phyloP scores from a whole-genome alignment of 2,888 invertebrate genomes.

The Sycophila texana region DNA sequence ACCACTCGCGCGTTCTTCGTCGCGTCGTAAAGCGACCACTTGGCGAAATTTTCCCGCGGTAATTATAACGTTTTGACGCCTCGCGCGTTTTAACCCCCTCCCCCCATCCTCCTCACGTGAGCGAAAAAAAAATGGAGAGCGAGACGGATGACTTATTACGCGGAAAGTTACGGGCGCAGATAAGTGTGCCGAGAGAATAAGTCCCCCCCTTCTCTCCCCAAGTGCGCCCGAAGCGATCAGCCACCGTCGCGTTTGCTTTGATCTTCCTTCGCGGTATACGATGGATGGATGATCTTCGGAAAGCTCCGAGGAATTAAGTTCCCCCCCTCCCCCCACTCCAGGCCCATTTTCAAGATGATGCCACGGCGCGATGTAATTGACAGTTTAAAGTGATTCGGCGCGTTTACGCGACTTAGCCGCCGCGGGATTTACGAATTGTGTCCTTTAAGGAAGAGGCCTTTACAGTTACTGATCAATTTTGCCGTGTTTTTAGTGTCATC shows the following conservation, averaged over 20 bases:
- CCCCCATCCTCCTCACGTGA: background rate
- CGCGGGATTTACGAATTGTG: no score
- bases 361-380: background rate
- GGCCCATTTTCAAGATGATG: background rate
- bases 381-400: background rate
- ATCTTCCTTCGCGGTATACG: slow-evolving; percentile 16
- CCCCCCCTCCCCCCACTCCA: background rate
- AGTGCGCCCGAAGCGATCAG: background rate
- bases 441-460: no score
- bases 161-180: slow-evolving; percentile 58
- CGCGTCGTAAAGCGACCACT: slow-evolving; percentile 34
- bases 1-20: slow-evolving; percentile 20
- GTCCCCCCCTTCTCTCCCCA: background rate
- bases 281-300: background rate
- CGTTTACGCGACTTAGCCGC: no score
- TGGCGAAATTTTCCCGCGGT: background rate
- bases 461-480: no score
- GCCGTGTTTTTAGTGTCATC: no score
- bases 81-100: background rate
- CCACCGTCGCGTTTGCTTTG: slow-evolving; percentile 12
- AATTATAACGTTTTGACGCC: slow-evolving; percentile 30
- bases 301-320: background rate
- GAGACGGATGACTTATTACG: slow-evolving; percentile 58
- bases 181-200: slow-evolving; percentile 54
- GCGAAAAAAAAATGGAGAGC: background rate